A percentile compares a stretch with the other conserved stretches of the same genome.
Evolutionary conservation across 2,113 vertebrate species (phyloP).

Genomic region (Rhinoderma darwinii): DNA sequence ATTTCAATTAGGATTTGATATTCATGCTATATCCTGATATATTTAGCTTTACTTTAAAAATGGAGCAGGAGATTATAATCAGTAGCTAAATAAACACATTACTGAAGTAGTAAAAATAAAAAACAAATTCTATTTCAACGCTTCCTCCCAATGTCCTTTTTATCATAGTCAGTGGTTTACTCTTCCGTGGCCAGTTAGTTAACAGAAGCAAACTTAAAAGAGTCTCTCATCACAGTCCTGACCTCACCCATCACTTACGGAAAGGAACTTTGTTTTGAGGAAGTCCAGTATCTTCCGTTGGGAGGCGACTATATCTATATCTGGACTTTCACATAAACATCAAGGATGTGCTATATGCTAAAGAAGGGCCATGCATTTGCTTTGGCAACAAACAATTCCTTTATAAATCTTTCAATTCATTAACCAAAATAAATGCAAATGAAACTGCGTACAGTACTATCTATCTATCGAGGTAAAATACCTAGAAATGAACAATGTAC

Average conservation of each 20-base stretch:
- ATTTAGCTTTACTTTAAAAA: not conserved
- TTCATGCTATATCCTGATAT: too few relatives aligned
- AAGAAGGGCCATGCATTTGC: not conserved
- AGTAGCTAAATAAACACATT: not conserved
- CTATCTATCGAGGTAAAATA: too few relatives aligned
- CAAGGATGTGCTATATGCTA: constrained; percentile 32
- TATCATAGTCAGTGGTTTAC: not conserved
- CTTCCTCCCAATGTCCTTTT: not conserved
- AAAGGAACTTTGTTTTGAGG: constrained; percentile 23
- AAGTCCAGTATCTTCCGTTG: constrained; percentile 49
- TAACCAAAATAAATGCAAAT: not conserved
- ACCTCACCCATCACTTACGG: constrained; percentile 46
- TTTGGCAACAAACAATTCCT: not conserved
- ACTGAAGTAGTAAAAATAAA: constrained; percentile 1
- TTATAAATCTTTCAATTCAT: not conserved
- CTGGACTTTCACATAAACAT: constrained; percentile 35
- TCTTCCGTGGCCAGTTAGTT: not conserved
- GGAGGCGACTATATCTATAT: constrained; percentile 39
- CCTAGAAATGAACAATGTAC: not conserved
- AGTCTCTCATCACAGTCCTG: not conserved
- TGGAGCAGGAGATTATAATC: not conserved
- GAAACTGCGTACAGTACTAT: not conserved
- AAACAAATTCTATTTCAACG: not conserved
- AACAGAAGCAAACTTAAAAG: not conserved
- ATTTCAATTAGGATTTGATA: too few relatives aligned